Evolutionary conservation across 2,888 invertebrate genomes (phyloP).

Genomic region (Pristionchus entomophagus): DNA sequence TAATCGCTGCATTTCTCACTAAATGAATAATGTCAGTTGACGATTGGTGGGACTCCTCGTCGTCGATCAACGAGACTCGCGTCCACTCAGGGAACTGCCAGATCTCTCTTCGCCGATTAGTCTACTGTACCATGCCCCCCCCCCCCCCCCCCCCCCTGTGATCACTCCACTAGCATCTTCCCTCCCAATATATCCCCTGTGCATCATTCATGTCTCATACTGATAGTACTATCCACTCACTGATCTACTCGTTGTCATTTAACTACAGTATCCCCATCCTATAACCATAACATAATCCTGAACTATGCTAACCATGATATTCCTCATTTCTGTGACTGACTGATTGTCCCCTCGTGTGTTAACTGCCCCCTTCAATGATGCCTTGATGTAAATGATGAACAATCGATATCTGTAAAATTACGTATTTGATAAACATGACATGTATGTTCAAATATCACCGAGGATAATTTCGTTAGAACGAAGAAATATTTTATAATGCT

Average conservation of each 20-base stretch:
- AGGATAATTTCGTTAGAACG: neutral
- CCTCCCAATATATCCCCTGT: too few relatives aligned
- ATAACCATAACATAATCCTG: too few relatives aligned
- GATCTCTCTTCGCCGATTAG: slow-evolving; percentile 7
- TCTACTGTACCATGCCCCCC: neutral
- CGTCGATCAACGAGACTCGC: slow-evolving; percentile 20
- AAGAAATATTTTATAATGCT: too few relatives aligned
- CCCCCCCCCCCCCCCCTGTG: neutral
- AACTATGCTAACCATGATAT: too few relatives aligned
- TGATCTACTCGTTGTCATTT: neutral
- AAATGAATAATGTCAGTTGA: neutral
- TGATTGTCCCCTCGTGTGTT: too few relatives aligned
- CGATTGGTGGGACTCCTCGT: neutral
- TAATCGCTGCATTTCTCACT: too few relatives aligned
- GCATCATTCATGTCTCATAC: neutral
- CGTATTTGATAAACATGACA: neutral
- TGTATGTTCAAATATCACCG: neutral
- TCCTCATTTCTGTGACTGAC: too few relatives aligned
- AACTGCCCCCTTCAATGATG: too few relatives aligned
- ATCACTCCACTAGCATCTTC: neutral
- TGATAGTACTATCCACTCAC: neutral
- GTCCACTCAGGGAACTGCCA: neutral
- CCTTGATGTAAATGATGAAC: neutral
- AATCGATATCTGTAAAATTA: neutral
- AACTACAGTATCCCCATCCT: too few relatives aligned